These are phyloP conservation scores for Agriopis marginaria DNA, from an alignment of 2,888 invertebrate genomes.

Conservation along the genomic window DNA sequence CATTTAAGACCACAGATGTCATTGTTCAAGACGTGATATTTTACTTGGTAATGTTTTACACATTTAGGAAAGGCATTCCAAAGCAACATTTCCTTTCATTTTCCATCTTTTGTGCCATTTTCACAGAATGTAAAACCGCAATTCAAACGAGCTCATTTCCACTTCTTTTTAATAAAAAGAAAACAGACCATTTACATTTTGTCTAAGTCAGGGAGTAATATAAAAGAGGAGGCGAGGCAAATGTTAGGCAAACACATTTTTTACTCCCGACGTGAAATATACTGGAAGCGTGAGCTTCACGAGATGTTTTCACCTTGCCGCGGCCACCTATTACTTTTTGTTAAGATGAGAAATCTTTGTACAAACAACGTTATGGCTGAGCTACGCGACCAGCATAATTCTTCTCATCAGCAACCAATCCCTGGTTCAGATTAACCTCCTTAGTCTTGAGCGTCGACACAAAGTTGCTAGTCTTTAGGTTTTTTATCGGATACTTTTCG, in stretches of 20 bases:
- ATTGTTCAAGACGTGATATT: neutral
- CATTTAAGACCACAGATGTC: too few species aligned
- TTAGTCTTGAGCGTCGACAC: too few species aligned
- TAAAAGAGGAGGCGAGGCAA: constrained; percentile 37
- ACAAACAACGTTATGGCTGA: constrained; percentile 5
- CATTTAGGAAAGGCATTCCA: constrained; percentile 10
- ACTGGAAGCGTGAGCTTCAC: constrained; percentile 37
- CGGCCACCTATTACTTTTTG: constrained; percentile 49
- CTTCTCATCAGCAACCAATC: too few species aligned
- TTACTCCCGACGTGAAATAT: constrained; percentile 43
- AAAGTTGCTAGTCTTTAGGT: too few species aligned
- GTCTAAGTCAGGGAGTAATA: constrained; percentile 42
- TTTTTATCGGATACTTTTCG: too few species aligned
- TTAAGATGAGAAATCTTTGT: constrained; percentile 41
- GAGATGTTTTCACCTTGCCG: constrained; percentile 36
- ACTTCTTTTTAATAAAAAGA: constrained; percentile 43
- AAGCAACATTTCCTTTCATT: constrained; percentile 11
- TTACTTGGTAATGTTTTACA: neutral
- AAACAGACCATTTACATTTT: constrained; percentile 46
- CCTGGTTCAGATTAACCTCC: too few species aligned
- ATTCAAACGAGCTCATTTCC: constrained; percentile 33
- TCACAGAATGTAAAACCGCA: constrained; percentile 20
- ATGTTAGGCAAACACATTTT: constrained; percentile 42
- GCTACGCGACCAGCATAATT: constrained; percentile 9
- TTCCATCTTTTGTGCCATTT: constrained; percentile 18